A percentile compares a stretch with the other conserved stretches of the same genome.
These are phyloP conservation scores for Cephalopterus ornatus DNA, from an alignment of 2,113 vertebrate genomes.

Conservation along the genomic window DNA sequence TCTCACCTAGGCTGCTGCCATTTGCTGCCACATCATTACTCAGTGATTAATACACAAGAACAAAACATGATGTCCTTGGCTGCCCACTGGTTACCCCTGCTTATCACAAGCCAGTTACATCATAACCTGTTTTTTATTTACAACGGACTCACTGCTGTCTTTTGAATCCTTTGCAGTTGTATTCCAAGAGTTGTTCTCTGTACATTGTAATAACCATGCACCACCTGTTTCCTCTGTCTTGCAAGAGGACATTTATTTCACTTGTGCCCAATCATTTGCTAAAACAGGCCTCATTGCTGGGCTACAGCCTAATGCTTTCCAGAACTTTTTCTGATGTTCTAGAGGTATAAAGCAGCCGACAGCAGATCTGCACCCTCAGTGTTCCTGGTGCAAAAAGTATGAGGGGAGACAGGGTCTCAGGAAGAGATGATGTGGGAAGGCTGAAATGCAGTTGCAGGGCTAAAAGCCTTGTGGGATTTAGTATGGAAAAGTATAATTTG, in stretches of 20 bases:
- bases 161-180: neutral
- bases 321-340: neutral
- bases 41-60: neutral
- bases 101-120: neutral
- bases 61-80: neutral
- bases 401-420: neutral
- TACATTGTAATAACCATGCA: neutral
- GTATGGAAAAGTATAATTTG: neutral
- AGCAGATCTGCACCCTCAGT: neutral
- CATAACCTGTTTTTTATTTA: constrained; percentile 10
- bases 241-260: neutral
- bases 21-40: neutral
- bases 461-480: neutral
- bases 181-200: neutral
- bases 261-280: neutral
- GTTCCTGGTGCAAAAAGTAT: neutral
- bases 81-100: neutral
- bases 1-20: neutral
- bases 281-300: neutral
- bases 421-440: neutral
- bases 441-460: neutral
- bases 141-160: neutral
- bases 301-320: neutral
- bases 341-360: neutral
- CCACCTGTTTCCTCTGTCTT: neutral